Evolutionary conservation across 2,797 vertebrate species (phyloP), one percentile per base, ranked within the genome.

Genomic region (Sphenodon punctatus): DNA sequence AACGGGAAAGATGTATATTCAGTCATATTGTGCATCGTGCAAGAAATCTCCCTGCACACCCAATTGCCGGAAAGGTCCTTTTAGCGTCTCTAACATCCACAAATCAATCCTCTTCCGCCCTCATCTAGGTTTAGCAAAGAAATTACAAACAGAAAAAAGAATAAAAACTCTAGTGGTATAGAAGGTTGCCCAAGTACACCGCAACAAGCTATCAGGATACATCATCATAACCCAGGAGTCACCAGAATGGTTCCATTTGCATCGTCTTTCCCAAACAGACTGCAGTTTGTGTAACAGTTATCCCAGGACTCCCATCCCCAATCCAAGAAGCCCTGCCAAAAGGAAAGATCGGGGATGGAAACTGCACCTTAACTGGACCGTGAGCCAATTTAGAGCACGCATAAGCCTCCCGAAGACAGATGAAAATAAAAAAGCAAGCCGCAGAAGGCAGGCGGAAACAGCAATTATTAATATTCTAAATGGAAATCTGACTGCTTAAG

Each of bases 401-500:
- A 68, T 55, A 82, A 89, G 89, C 73, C 64, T 91, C 36, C n/a
- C 53, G 67, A 79, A 88, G 82, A 78, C 30, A 78, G 78, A 85
- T 86, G 69, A 78, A 64, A 65, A 61, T 20, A 68, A 13, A 75
- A 48, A 67, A 83, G 39, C 53, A 74, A 84, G 51, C 53, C 61
- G 64, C 63, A 46, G 64, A 66, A 86, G 78, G 65, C 73, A 75
- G 82, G 59, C 75, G 42, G 67, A 87, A 87, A 86, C 38, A 19
- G 69, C 30, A 72, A 92, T 93, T 94, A 93, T 94, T 95, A 94
- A 92, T 92, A 95, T 93, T 91, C 90, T 91, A 88, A 93, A 90
- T 58, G 88, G 92, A 89, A 91, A 89, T 89, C 90, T 90, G 89
- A 90, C 88, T 92, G 67, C 90, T 92, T 89, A 89, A 78, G 79